These are phyloP conservation scores for Dysdera silvatica DNA, from an alignment of 1,140 invertebrate genomes.

Conservation along the genomic window DNA sequence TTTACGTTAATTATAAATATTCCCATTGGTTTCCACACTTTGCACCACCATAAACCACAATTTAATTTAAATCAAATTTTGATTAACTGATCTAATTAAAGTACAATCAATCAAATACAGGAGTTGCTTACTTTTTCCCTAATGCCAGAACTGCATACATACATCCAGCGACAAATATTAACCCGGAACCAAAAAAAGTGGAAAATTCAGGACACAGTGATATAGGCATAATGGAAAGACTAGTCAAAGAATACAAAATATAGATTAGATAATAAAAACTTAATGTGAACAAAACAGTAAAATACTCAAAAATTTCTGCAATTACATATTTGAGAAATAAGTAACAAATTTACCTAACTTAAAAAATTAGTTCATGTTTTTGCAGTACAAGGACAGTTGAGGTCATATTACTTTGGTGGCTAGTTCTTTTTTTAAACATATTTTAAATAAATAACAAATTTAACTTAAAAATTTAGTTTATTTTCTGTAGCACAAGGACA, in stretches of 20 bases:
- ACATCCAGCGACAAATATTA: conserved; percentile 78
- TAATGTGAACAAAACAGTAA: conserved; percentile 9
- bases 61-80: no score
- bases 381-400: no score
- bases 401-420: no score
- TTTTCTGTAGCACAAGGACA: no score
- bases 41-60: no score
- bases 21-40: no score
- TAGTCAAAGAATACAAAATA: conserved; percentile 19
- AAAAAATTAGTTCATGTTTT: no score
- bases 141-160: conserved; percentile 90
- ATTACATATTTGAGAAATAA: not conserved
- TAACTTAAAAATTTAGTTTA: no score
- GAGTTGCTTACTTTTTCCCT: conserved; percentile 47
- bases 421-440: no score
- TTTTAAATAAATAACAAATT: no score
- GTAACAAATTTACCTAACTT: no score
- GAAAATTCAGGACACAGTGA: conserved; percentile 64
- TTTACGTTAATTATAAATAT: no score
- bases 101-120: not conserved
- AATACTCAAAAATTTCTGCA: not conserved
- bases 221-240: conserved; percentile 51
- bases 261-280: conserved; percentile 3
- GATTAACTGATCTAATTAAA: not conserved
- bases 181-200: conserved; percentile 73